Base-by-base conservation (phyloP, 2,888 invertebrate species). In the Epirrita christyi region DNA sequence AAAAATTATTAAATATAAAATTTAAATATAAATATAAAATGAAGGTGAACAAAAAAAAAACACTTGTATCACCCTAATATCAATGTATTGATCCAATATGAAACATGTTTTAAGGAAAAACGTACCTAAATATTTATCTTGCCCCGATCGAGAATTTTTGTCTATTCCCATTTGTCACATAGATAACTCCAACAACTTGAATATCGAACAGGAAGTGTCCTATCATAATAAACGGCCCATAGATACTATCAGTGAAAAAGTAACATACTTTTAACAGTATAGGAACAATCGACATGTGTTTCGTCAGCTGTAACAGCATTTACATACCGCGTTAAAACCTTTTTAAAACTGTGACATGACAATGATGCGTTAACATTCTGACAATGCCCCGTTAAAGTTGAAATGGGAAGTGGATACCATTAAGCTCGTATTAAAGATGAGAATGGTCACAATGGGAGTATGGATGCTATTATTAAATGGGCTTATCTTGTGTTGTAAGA, bases 311-410 rank as follows among this genome's bases (percentile, higher is more conserved):
- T 80, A 81, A 81, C 83, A 85, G 74, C 88, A 89, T 88, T 87
- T 81, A 81, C 83, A 85, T 84, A 81, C 80, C 67, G 68, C 72
- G 72, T 81, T 75, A 77, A 82, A 80, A 76, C 78, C 75, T 80
- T 85, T 85, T 86, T 81, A 78, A 81, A 80, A 78, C 76, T 85
- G 81, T 85, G 85, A 88, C 87, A 86, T 81, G 82, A 89, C 88
- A 86, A 85, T 85, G 85, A 87, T 79, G 82, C 82, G 88, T 88
- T 86, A 88, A 87, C 86, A 82, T 83, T 79, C 75, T 77, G 74
- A 87, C 86, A 86, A 87, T 84, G 71, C 75, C 66, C 78, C 76
- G 83, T 84, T 85, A 84, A 80, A 80, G 77, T 78, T 75, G 68
- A 76, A 85, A 85, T 80, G 76, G 80, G 81, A 81, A 83, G 78